Percentiles rank a stretch among this genome's conserved stretches.
Evolutionary conservation across 2,888 invertebrate species (phyloP).

Genomic region (Sesia apiformis): DNA sequence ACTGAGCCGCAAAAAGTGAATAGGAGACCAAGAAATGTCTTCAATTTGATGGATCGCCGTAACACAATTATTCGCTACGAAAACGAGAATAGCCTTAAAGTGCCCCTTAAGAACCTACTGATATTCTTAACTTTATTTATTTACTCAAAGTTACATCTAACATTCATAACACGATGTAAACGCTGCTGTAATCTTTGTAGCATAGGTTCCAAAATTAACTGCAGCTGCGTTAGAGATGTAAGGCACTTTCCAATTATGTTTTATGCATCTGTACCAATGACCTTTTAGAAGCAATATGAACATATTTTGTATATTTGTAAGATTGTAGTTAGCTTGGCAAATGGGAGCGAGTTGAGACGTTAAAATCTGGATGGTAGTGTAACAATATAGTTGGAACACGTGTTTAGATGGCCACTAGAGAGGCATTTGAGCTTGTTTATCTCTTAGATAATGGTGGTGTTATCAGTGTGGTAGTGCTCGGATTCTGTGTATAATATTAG

Average conservation of each 20-base stretch:
- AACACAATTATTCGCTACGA: constrained; percentile 64
- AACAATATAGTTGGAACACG: constrained; percentile 48
- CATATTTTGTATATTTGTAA: too few relatives aligned
- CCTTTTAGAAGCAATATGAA: too few relatives aligned
- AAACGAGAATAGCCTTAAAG: constrained; percentile 54
- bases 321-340: too few relatives aligned
- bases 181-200: too few relatives aligned
- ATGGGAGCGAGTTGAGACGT: too few relatives aligned
- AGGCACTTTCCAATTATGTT: too few relatives aligned
- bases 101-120: constrained; percentile 69
- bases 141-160: too few relatives aligned
- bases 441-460: constrained; percentile 29
- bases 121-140: constrained; percentile 54
- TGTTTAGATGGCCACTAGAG: constrained; percentile 65
- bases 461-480: background rate
- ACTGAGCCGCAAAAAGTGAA: constrained; percentile 53
- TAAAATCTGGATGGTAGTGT: constrained; percentile 5
- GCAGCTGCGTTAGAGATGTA: too few relatives aligned
- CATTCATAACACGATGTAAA: too few relatives aligned
- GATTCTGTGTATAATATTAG: background rate
- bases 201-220: too few relatives aligned
- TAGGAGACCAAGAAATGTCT: constrained; percentile 60
- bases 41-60: constrained; percentile 65
- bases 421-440: constrained; percentile 48
- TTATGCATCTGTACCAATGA: too few relatives aligned